Evolutionary conservation across 37 sponge, comb jelly and placozoan species (phyloP), one percentile per base, ranked within the genome.

Genomic region (Oopsacas minuta): DNA sequence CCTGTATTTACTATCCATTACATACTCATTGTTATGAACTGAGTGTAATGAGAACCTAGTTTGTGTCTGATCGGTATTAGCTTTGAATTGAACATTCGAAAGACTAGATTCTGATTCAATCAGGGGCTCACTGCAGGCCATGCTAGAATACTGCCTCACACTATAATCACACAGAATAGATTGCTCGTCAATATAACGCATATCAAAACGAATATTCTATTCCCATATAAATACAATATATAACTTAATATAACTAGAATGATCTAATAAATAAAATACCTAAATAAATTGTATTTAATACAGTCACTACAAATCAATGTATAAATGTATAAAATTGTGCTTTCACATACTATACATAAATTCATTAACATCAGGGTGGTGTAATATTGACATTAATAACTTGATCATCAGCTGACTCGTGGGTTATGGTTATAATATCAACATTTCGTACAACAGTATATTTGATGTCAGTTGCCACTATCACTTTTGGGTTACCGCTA

Each of bases 401-500:
- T 15, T 84, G 69, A 3, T 85, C 81, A 32, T 86, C 81, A 23
- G 89, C 85, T 28, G 87, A 53, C 22, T 61, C 75, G 75, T 61
- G 75, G 3, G 7, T n/a, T 25, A 61, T 12, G 32, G 28, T 32
- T 12, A 61, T 34, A 61, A 61, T 61, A 61, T 61, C 28, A 10
- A 32, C 75, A 34, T n/a, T 61, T 5, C 20, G 20, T 32, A 3
- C 28, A 5, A 61, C 75, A 25, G 22, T 61, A n/a, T 12, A 61
- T 3, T 61, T 61, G 7, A 61, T 61, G 28, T 61, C 75, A n/a
- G 86, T 39, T 10, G 52, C 37, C 25, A 90, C 37, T 36, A 69
- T 75, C 22, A 91, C 91, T 42, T 52, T 69, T 81, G 88, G 91
- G 36, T 90, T 91, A 37, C 52, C 39, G 0, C 36, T 39, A 39